Percentiles rank a stretch among this genome's conserved stretches.
Evolutionary conservation across 1,140 invertebrate species (phyloP).

Genomic region (Drosophila teissieri): DNA sequence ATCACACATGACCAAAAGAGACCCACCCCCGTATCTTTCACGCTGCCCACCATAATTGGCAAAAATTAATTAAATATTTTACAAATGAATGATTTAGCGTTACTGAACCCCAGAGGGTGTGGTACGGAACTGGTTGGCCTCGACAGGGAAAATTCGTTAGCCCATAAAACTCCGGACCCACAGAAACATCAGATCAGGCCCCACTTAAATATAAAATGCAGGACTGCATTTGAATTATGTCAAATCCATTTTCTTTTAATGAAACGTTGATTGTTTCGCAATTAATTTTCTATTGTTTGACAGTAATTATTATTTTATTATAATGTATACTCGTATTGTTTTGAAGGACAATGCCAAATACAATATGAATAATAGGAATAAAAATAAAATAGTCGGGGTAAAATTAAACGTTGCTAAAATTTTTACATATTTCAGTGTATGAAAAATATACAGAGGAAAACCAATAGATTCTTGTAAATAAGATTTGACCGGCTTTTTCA

Average conservation of each 20-base stretch:
- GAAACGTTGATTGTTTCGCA: constrained; percentile 83
- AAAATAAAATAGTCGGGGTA: constrained; percentile 10
- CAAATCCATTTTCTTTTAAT: constrained; percentile 84
- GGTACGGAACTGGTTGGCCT: constrained; percentile 19
- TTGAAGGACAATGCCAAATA: constrained; percentile 36
- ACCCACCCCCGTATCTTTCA: constrained; percentile 43
- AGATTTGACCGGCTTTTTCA: too few species aligned
- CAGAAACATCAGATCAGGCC: constrained; percentile 31
- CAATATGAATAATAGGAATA: constrained; percentile 45
- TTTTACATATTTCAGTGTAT: not conserved
- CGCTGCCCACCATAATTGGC: constrained; percentile 78
- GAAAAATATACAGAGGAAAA: too few species aligned
- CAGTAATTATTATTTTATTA: constrained; percentile 83
- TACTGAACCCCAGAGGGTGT: constrained; percentile 39
- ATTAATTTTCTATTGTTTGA: constrained; percentile 84
- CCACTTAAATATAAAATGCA: constrained; percentile 79
- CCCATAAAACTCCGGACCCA: constrained; percentile 3
- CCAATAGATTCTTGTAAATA: too few species aligned
- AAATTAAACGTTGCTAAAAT: constrained; percentile 11
- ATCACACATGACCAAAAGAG: constrained; percentile 76
- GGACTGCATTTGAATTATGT: constrained; percentile 83
- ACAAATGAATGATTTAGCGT: constrained; percentile 81
- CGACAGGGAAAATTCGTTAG: constrained; percentile 1
- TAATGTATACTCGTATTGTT: constrained; percentile 76
- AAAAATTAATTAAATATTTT: constrained; percentile 85